phyloP scores from a whole-genome alignment of 1,140 invertebrate species.

The Holotrichia oblita region DNA sequence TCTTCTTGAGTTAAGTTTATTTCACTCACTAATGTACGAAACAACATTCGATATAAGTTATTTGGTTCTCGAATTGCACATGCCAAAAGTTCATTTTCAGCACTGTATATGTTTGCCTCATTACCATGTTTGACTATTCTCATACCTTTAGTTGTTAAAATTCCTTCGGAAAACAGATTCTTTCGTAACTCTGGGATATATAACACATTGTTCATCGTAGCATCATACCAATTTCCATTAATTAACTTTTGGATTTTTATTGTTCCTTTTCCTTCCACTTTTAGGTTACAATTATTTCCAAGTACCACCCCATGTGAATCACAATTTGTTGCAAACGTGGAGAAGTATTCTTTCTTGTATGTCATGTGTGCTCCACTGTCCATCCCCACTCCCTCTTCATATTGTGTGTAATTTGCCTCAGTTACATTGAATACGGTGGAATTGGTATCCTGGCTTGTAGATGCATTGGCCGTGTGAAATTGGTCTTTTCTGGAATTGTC shows the following conservation, averaged over 20 bases:
- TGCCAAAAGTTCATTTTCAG: constrained; percentile 15
- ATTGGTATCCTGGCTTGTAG: neutral
- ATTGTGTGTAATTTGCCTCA: constrained; percentile 29
- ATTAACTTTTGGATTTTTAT: too few species aligned
- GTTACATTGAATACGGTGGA: constrained; percentile 30
- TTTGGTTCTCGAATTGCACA: too few species aligned
- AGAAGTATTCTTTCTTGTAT: constrained; percentile 15
- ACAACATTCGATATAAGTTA: too few species aligned
- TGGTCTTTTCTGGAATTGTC: neutral
- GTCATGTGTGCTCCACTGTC: constrained; percentile 58
- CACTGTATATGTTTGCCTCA: neutral
- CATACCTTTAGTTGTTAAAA: constrained; percentile 30
- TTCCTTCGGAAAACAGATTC: constrained; percentile 41
- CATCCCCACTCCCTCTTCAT: constrained; percentile 49
- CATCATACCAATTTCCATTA: constrained; percentile 42
- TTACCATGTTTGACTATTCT: constrained; percentile 35
- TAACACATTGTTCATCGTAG: constrained; percentile 37
- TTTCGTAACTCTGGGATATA: constrained; percentile 39
- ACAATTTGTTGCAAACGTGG: neutral
- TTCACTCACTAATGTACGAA: too few species aligned
- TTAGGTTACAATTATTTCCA: too few species aligned
- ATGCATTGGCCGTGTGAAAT: neutral
- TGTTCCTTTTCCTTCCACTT: too few species aligned
- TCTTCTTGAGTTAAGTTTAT: too few species aligned
- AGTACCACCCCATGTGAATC: constrained; percentile 44